Base-by-base conservation (phyloP, 2,888 invertebrate genomes). In the Syritta pipiens region DNA sequence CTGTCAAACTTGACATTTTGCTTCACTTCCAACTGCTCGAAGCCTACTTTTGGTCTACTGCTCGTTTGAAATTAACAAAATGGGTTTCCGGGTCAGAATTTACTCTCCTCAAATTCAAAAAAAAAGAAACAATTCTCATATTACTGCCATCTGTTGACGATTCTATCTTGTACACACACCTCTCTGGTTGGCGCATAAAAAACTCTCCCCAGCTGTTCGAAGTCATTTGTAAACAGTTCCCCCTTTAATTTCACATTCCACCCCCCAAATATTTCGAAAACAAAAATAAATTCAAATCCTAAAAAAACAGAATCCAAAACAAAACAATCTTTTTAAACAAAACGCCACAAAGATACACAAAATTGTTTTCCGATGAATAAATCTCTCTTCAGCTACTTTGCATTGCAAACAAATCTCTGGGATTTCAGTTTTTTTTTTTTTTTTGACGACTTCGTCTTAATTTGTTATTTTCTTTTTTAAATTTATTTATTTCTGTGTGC, bases 351-450 rank as follows among this genome's bases (percentile, higher is more conserved):
- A 65, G 22, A 72, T 63, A 72, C 72, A 55, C 44, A 77, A 72
- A 37, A 65, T 67, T 77, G 60, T 67, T 77, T 77, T 49, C 60
- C 12, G 53, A 67, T 55, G 65, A 65, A 72, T 77, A 77, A 77
- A 77, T 71, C 77, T 71, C 28, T 77, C 71, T 48, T 60, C 65
- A 65, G 57, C 53, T 53, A 53, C 59, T 71, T 65, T 40, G 59
- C 71, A 65, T 65, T 55, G 65, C 71, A 71, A 77, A 77, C 71
- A 77, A 60, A 67, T n/a, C n/a, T n/a, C n/a, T n/a, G n/a, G n/a
- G n/a, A n/a, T n/a, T n/a, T n/a, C n/a, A n/a, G n/a, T n/a, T n/a
- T n/a, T n/a, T n/a, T n/a, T n/a, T n/a, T n/a, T n/a, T n/a, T n/a
- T n/a, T n/a, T n/a, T n/a, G n/a, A n/a, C n/a, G n/a, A n/a, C n/a